Evolutionary conservation across 2,113 vertebrate genomes (phyloP).

Genomic region (Mastomys coucha): DNA sequence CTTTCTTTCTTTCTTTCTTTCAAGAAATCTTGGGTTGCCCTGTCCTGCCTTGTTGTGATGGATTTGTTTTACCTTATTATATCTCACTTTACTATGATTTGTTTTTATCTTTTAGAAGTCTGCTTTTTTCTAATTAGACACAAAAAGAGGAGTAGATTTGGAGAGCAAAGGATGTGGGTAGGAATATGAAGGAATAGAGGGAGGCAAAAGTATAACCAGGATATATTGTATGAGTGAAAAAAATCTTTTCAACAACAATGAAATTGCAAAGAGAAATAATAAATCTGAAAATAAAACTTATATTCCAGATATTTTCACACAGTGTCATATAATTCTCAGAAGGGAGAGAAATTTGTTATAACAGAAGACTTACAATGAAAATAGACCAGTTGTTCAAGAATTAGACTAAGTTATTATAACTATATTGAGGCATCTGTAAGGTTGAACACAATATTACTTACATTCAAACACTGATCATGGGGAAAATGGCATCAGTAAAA

Average conservation of each 20-base stretch:
- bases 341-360: neutral
- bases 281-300: neutral
- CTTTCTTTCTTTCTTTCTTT: neutral
- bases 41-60: neutral
- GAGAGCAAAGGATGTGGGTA: neutral
- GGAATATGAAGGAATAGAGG: neutral
- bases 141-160: neutral
- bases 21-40: neutral
- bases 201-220: neutral
- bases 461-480: conserved; percentile 1
- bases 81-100: neutral
- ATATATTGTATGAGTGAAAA: too few relatives aligned
- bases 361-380: neutral
- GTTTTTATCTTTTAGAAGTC: neutral
- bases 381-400: neutral
- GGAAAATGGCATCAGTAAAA: neutral
- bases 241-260: too few relatives aligned
- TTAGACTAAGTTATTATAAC: conserved; percentile 17
- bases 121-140: neutral
- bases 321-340: neutral
- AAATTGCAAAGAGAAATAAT: neutral
- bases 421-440: neutral
- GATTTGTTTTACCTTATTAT: neutral
- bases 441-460: conserved; percentile 15
- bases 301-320: neutral